These are phyloP conservation scores for Entomobrya multifasciata DNA, from an alignment of 2,888 invertebrate species.

Conservation along the genomic window DNA sequence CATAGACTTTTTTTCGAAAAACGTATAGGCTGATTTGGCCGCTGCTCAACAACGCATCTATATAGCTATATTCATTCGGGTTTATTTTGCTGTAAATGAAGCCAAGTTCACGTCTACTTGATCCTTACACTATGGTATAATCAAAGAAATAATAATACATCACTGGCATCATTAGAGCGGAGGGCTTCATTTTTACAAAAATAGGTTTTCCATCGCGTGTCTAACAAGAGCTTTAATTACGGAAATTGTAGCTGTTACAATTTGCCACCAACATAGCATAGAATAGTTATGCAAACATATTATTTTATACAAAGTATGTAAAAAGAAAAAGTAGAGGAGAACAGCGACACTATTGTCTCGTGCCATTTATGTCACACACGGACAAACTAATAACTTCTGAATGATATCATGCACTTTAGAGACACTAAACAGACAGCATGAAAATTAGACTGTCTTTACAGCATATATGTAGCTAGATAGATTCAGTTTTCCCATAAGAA, in stretches of 20 bases:
- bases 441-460: slow-evolving; percentile 3
- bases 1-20: slow-evolving; percentile 41
- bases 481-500: slow-evolving; percentile 12
- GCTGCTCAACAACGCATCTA: slow-evolving; percentile 52
- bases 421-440: slow-evolving; percentile 12
- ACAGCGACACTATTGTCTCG: background rate
- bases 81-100: slow-evolving; percentile 20
- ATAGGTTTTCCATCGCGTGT: slow-evolving; percentile 20
- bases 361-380: too few relatives aligned
- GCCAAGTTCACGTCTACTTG: slow-evolving; percentile 54
- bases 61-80: slow-evolving; percentile 43
- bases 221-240: slow-evolving; percentile 32
- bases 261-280: slow-evolving; percentile 24
- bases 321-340: background rate
- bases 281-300: too few relatives aligned
- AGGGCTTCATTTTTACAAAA: background rate
- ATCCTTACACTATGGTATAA: background rate
- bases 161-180: slow-evolving; percentile 16
- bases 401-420: slow-evolving; percentile 7
- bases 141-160: slow-evolving; percentile 26
- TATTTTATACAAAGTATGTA: too few relatives aligned
- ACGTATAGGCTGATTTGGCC: slow-evolving; percentile 51
- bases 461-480: too few relatives aligned
- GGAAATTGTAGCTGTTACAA: slow-evolving; percentile 38
- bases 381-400: background rate